Percentiles rank a stretch among this genome's conserved stretches.
phyloP scores from a whole-genome alignment of 1,140 invertebrate genomes.

The Kradibia gibbosae region DNA sequence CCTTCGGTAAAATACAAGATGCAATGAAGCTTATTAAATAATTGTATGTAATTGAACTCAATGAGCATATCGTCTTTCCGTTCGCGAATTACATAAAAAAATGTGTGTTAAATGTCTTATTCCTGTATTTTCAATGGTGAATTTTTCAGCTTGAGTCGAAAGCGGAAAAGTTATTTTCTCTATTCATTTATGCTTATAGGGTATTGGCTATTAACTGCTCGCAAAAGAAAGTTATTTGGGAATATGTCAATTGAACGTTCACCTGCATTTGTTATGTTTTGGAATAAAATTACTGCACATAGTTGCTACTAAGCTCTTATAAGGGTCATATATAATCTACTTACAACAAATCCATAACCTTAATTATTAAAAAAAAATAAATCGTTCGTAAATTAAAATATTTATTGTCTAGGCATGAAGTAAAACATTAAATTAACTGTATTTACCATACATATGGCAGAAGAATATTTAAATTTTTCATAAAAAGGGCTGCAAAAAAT shows the following conservation, averaged over 20 bases:
- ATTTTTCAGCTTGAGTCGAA: constrained; percentile 10
- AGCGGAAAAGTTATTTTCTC: constrained; percentile 14
- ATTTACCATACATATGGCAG: too few relatives aligned
- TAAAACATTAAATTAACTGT: too few relatives aligned
- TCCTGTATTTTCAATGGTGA: background rate
- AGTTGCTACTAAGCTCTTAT: background rate
- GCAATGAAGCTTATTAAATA: too few relatives aligned
- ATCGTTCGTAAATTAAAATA: too few relatives aligned
- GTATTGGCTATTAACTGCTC: constrained; percentile 24
- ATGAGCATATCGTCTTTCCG: background rate
- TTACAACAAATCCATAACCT: background rate
- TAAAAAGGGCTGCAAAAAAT: too few relatives aligned
- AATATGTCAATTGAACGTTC: background rate
- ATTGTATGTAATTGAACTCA: background rate
- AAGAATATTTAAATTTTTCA: too few relatives aligned
- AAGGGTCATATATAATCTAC: background rate
- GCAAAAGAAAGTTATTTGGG: constrained; percentile 35
- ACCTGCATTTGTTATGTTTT: background rate
- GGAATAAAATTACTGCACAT: background rate
- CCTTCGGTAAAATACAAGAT: too few relatives aligned
- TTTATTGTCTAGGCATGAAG: too few relatives aligned
- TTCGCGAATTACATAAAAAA: background rate
- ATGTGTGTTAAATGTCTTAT: background rate
- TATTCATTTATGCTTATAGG: constrained; percentile 3
- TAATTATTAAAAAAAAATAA: too few relatives aligned